Conservation (phyloP, 2,888 invertebrate species). For the Morinoia aosen region DNA sequence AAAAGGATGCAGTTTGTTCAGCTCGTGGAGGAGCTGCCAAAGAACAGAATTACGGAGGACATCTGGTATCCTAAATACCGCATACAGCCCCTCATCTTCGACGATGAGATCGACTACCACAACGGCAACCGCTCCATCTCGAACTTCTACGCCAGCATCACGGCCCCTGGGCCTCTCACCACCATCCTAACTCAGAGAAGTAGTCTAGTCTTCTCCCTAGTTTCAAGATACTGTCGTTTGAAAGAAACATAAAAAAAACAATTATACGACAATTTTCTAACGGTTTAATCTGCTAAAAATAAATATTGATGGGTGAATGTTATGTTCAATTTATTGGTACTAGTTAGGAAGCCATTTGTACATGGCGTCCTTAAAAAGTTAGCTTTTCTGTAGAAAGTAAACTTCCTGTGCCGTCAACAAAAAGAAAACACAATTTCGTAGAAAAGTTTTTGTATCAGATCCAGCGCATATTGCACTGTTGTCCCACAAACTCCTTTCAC, state of each 20-base stretch:
- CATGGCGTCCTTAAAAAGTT: too few species aligned
- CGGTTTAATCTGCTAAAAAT: too few species aligned
- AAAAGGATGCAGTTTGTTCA: neutral
- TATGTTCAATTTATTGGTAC: too few species aligned
- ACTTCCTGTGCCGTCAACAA: too few species aligned
- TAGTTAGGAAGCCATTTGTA: too few species aligned
- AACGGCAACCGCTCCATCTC: slow-evolving; percentile 34
- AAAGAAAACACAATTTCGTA: too few species aligned
- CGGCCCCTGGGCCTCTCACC: neutral
- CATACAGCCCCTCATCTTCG: neutral
- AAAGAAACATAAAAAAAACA: too few species aligned
- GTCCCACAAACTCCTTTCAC: too few species aligned
- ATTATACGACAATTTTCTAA: neutral
- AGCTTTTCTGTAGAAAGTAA: too few species aligned
- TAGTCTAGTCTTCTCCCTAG: neutral
- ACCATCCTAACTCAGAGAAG: neutral
- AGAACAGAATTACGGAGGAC: neutral
- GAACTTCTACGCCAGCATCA: neutral
- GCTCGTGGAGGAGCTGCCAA: neutral
- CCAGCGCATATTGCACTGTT: too few species aligned
- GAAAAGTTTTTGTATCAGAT: too few species aligned
- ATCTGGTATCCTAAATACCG: slow-evolving; percentile 44
- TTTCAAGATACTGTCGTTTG: neutral
- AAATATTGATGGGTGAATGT: too few species aligned
- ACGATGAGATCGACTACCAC: slow-evolving; percentile 34